These are phyloP conservation scores for Drosophila maculinotata DNA, from an alignment of 2,888 invertebrate species.

Conservation along the genomic window DNA sequence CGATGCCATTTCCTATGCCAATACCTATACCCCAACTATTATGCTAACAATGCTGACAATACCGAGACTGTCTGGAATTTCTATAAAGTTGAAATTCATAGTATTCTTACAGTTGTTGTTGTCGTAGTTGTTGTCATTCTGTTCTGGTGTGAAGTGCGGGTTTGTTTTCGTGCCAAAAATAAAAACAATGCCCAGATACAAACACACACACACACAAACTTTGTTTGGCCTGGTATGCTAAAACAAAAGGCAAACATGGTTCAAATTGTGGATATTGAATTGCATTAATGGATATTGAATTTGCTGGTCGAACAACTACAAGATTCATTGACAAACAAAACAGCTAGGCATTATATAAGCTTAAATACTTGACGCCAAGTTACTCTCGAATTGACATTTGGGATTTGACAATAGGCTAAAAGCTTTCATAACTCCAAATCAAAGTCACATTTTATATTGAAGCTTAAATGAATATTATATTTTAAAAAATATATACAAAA, in stretches of 20 bases:
- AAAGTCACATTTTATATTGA: no score
- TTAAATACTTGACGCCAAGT: neutral
- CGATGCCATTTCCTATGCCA: constrained; percentile 44
- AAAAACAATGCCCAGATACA: constrained; percentile 45
- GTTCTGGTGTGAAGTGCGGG: constrained; percentile 22
- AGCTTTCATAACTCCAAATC: no score
- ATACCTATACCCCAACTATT: constrained; percentile 24
- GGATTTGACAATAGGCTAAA: no score
- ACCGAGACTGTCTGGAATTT: constrained; percentile 62
- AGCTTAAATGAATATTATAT: no score
- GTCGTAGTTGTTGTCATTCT: constrained; percentile 8
- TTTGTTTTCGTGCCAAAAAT: constrained; percentile 64
- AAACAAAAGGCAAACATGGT: constrained; percentile 58
- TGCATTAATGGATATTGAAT: constrained; percentile 52
- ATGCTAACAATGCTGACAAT: constrained; percentile 39
- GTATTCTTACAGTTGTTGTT: constrained; percentile 4
- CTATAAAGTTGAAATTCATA: constrained; percentile 55
- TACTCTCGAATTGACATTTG: neutral
- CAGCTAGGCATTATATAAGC: neutral
- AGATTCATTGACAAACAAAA: constrained; percentile 18
- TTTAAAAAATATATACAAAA: no score
- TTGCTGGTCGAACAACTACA: constrained; percentile 3
- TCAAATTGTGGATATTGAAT: constrained; percentile 54
- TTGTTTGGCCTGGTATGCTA: constrained; percentile 11
- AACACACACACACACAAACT: constrained; percentile 11